phyloP scores from a whole-genome alignment of 2,888 invertebrate genomes.

The Megastigmus dorsalis region DNA sequence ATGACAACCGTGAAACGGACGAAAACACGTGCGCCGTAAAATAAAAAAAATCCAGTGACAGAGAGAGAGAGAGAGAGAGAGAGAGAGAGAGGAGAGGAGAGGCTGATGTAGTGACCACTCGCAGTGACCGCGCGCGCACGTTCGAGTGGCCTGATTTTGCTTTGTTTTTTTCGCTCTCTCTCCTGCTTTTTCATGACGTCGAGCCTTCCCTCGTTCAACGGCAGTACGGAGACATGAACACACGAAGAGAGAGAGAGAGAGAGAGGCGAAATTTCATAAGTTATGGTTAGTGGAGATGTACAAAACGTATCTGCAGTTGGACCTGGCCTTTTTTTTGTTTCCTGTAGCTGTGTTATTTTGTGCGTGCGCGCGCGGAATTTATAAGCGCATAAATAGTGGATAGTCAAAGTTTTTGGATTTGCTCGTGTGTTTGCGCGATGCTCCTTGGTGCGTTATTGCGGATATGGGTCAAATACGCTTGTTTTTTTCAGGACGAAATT shows the following conservation, averaged over 20 bases:
- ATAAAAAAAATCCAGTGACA: too few species aligned
- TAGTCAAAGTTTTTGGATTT: too few species aligned
- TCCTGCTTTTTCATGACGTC: neutral
- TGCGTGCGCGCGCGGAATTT: too few species aligned
- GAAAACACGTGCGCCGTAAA: neutral
- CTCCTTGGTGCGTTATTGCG: too few species aligned
- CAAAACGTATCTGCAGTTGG: too few species aligned
- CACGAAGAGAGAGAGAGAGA: neutral
- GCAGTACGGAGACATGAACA: neutral
- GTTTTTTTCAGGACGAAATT: too few species aligned
- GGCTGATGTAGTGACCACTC: conserved; percentile 16
- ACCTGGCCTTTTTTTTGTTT: too few species aligned
- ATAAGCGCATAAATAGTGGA: too few species aligned
- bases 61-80: neutral
- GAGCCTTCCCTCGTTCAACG: neutral
- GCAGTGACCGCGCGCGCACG: neutral
- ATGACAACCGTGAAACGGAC: conserved; percentile 6
- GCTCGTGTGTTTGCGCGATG: too few species aligned
- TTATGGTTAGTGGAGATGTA: conserved; percentile 6
- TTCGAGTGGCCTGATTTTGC: conserved; percentile 14
- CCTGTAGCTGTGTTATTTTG: too few species aligned
- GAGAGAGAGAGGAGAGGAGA: neutral
- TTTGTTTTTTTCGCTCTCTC: neutral
- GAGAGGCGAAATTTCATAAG: neutral
- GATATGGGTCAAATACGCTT: too few species aligned